phyloP scores from a whole-genome alignment of 2,888 invertebrate species.

The Fissipunctia ypsillon region DNA sequence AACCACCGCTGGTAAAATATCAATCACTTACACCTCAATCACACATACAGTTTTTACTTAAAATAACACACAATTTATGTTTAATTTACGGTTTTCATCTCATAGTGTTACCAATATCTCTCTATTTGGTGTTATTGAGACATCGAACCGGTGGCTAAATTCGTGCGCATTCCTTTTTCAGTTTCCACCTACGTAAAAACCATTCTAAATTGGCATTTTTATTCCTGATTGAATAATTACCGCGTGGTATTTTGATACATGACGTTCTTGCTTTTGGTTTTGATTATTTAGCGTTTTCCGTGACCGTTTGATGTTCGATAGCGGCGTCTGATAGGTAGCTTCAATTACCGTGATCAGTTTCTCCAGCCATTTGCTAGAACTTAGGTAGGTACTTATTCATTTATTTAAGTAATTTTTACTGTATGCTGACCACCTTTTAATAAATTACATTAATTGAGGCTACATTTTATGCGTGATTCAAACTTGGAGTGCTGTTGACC shows the following conservation, averaged over 20 bases:
- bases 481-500: background rate
- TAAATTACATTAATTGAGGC: background rate
- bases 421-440: background rate
- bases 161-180: conserved; percentile 78
- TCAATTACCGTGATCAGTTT: conserved; percentile 36
- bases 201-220: conserved; percentile 47
- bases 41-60: conserved; percentile 51
- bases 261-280: conserved; percentile 25
- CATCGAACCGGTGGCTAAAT: conserved; percentile 68
- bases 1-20: conserved; percentile 74
- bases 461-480: background rate
- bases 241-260: conserved; percentile 38
- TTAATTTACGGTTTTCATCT: conserved; percentile 22
- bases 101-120: conserved; percentile 45
- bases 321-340: conserved; percentile 21
- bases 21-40: conserved; percentile 62
- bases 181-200: conserved; percentile 79
- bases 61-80: conserved; percentile 36
- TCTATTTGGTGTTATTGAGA: conserved; percentile 55
- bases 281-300: conserved; percentile 23
- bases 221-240: conserved; percentile 42
- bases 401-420: background rate
- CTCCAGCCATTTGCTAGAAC: conserved; percentile 53
- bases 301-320: conserved; percentile 32
- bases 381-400: conserved; percentile 15